These are phyloP conservation scores for Drosophila serrata DNA, from an alignment of 1,140 invertebrate species.

Conservation along the genomic window DNA sequence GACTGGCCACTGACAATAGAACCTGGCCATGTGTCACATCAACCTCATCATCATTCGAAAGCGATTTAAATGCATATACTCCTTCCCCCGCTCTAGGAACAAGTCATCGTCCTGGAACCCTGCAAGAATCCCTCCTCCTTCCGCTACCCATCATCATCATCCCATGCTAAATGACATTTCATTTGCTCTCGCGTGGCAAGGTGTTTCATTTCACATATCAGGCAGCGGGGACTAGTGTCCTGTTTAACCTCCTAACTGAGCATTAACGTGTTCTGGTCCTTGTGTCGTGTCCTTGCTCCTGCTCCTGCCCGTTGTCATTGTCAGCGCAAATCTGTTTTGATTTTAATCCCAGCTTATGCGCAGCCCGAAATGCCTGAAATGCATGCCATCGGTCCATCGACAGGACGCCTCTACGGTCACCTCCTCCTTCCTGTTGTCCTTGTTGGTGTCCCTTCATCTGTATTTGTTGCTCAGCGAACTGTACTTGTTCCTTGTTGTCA, in stretches of 20 bases:
- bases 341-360: slow-evolving; percentile 55
- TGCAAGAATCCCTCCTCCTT: not conserved
- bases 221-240: slow-evolving; percentile 39
- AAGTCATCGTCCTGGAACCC: slow-evolving; percentile 6
- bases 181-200: slow-evolving; percentile 42
- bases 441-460: not conserved
- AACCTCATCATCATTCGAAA: slow-evolving; percentile 34
- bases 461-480: slow-evolving; percentile 66
- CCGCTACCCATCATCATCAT: slow-evolving; percentile 1
- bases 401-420: slow-evolving; percentile 5
- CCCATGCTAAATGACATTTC: slow-evolving; percentile 35
- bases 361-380: slow-evolving; percentile 39
- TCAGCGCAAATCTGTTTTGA: slow-evolving; percentile 57
- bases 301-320: slow-evolving; percentile 41
- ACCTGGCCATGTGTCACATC: slow-evolving; percentile 33
- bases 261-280: slow-evolving; percentile 46
- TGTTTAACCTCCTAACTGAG: slow-evolving; percentile 49
- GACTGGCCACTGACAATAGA: slow-evolving; percentile 19
- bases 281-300: slow-evolving; percentile 19
- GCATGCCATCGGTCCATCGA: slow-evolving; percentile 47
- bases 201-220: slow-evolving; percentile 51
- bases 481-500: slow-evolving; percentile 49
- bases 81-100: not conserved
- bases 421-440: slow-evolving; percentile 11
- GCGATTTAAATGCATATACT: slow-evolving; percentile 47